A percentile compares a stretch with the other conserved stretches of the same genome.
Conservation (phyloP, 2,113 vertebrate genomes). For the Pterocles gutturalis region DNA sequence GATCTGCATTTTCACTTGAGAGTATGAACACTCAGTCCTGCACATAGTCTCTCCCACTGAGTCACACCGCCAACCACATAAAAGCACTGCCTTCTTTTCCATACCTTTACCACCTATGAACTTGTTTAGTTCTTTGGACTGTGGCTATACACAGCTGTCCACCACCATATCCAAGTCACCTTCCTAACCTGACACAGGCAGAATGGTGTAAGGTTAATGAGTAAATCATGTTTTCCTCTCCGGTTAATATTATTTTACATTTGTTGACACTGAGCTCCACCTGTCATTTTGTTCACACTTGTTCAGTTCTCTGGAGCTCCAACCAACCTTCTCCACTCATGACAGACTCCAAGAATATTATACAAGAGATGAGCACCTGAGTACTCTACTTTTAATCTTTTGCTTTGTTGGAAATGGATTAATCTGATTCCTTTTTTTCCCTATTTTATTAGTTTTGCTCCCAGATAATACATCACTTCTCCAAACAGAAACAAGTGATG, state of each 20-base stretch:
- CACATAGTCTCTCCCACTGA: not conserved
- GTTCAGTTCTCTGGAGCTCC: not conserved
- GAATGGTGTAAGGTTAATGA: not conserved
- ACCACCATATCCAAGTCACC: not conserved
- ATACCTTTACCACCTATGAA: not conserved
- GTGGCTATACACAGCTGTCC: not conserved
- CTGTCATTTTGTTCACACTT: not conserved
- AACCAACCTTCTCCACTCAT: not conserved
- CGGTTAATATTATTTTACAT: not conserved
- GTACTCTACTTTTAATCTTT: not conserved
- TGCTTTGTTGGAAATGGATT: not conserved
- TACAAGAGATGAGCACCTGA: not conserved
- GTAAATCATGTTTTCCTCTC: not conserved
- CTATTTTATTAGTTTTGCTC: not conserved
- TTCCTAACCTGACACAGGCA: not conserved
- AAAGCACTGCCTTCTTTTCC: not conserved
- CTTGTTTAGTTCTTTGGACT: not conserved
- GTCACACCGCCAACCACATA: rapidly evolving
- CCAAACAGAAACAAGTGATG: not conserved
- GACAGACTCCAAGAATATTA: not conserved
- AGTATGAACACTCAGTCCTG: not conserved
- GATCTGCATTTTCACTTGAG: not conserved
- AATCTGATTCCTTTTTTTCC: not conserved
- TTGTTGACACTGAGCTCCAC: not conserved
- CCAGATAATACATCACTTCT: not conserved